Evolutionary conservation across 2,113 vertebrate species (phyloP).

Genomic region (Tetrao urogallus): DNA sequence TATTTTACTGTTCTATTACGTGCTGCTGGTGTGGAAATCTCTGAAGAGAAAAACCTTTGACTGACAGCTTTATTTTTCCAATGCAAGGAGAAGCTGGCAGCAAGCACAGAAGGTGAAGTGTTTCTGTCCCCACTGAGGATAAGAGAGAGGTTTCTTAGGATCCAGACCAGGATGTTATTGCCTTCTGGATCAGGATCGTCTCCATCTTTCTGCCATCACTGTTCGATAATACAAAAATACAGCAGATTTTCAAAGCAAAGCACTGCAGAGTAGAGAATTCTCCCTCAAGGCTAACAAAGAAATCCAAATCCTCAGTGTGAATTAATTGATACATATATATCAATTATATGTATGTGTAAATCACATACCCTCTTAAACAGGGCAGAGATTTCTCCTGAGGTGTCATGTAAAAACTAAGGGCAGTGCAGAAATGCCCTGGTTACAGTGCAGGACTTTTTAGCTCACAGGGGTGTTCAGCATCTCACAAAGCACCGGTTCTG

Average conservation of each 20-base stretch:
- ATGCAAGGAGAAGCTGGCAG: neutral
- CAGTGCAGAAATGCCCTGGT: fast-evolving
- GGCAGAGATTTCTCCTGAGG: neutral
- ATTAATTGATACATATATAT: neutral
- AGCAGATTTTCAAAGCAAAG: neutral
- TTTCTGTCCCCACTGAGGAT: neutral
- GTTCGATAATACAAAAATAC: neutral
- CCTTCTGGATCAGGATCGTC: neutral
- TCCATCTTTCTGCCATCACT: neutral
- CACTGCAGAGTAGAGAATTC: neutral
- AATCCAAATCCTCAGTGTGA: fast-evolving
- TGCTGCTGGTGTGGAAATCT: neutral
- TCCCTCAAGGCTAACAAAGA: neutral
- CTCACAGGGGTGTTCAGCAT: fast-evolving
- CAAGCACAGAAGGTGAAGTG: neutral
- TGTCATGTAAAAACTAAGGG: neutral
- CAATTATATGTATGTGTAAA: too few relatives aligned
- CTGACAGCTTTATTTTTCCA: neutral
- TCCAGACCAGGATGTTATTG: neutral
- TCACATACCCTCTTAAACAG: neutral
- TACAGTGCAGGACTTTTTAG: neutral
- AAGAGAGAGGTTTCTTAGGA: neutral
- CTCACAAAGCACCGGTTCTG: fast-evolving
- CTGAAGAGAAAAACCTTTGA: neutral
- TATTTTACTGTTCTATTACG: neutral